Evolutionary conservation across 2,797 vertebrate species (phyloP).

Genomic region (Siniperca scherzeri): DNA sequence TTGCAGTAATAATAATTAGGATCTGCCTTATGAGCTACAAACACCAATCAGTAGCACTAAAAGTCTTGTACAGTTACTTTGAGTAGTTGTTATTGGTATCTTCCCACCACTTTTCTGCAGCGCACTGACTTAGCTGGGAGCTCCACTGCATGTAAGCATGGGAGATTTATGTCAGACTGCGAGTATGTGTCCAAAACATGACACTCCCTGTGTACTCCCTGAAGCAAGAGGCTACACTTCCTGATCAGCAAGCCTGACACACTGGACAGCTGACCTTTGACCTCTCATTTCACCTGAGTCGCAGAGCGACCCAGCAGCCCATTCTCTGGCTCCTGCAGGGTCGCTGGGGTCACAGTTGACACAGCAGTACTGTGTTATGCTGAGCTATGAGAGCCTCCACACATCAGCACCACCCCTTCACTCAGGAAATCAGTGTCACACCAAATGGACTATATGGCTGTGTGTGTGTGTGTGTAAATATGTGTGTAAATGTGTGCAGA

Average conservation of each 20-base stretch:
- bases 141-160: conserved; percentile 65
- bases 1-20: not conserved
- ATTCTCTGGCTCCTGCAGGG: conserved; percentile 72
- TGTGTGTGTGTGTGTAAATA: conserved; percentile 20
- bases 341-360: conserved; percentile 81
- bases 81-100: conserved; percentile 24
- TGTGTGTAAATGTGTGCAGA: conserved; percentile 11
- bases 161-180: conserved; percentile 80
- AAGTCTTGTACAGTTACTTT: not conserved
- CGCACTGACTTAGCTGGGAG: conserved; percentile 48
- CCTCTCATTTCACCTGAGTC: conserved; percentile 80
- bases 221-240: conserved; percentile 82
- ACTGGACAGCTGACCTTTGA: conserved; percentile 82
- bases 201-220: conserved; percentile 81
- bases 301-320: conserved; percentile 62
- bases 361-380: conserved; percentile 85
- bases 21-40: not conserved
- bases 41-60: not conserved
- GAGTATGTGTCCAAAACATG: conserved; percentile 81
- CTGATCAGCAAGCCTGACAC: conserved; percentile 84
- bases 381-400: conserved; percentile 76
- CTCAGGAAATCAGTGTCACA: conserved; percentile 80
- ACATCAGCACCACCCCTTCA: conserved; percentile 74
- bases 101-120: conserved; percentile 45
- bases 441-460: conserved; percentile 51